Base-by-base conservation (phyloP, 1,140 invertebrate genomes). In the Colletes gigas region DNA sequence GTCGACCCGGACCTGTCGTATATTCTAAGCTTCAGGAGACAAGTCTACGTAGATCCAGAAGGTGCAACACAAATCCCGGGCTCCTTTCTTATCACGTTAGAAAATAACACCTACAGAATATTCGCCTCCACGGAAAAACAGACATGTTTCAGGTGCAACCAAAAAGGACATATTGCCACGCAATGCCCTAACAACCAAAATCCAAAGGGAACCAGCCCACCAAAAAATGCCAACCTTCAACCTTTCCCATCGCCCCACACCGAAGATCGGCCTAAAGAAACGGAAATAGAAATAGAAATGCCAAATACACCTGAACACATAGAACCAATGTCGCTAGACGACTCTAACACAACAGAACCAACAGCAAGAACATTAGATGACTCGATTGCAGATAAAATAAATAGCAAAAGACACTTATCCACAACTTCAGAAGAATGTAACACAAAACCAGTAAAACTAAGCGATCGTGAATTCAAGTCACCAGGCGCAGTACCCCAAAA, bases 81-180 rank as follows among this genome's bases (percentile, higher is more conserved):
- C 4, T 65, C 17, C 30, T 63, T 63, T 17, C 30, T 15, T 1
- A 6, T 63, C 17, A 41, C 30, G 15, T 10, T 78, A 10, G 15
- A 57, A 17, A 57, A 62, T 14, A n/a, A n/a, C n/a, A n/a, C n/a
- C 19, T 39, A 62, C 10, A 62, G 60, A 62, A 39, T 62, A 62
- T 62, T 62, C 9, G 30, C 60, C 0, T 39, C 60, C 10, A 62
- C 60, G 12, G 60, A 62, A 12, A 62, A 62, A 62, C 21, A 62
- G 60, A 39, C 59, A 54, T 80, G 82, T 59, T 83, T 79, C 60
- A 75, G 9, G 3, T 86, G 84, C 55, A 86, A 76, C 21, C 21
- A 54, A 65, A 57, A 75, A 52, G 84, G 84, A 44, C 84, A 81
- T 69, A 30, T 82, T 19, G 66, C 75, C 9, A 85, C 75, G 68